phyloP scores from a whole-genome alignment of 1,140 invertebrate genomes.

The Meloidogyne hapla region DNA sequence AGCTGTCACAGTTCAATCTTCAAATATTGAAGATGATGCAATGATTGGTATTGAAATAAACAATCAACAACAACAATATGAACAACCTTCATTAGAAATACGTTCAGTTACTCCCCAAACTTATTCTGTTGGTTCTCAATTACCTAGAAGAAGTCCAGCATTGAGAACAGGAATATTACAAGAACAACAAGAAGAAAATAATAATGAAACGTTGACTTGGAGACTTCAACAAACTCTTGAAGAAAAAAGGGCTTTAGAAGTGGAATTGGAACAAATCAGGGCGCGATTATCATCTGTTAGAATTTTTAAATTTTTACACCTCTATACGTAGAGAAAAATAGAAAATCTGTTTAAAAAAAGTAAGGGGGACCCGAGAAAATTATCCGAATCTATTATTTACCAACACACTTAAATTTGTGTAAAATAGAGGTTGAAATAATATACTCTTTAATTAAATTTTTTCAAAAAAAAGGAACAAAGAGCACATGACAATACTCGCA shows the following conservation, averaged over 20 bases:
- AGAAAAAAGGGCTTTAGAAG: conserved; percentile 52
- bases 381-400: no score
- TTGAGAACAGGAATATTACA: neutral
- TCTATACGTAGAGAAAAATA: no score
- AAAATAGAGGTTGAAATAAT: conserved; percentile 12
- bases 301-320: neutral
- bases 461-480: conserved; percentile 48
- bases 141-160: neutral
- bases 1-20: neutral
- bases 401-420: no score
- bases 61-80: neutral
- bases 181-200: conserved; percentile 1
- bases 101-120: neutral
- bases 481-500: conserved; percentile 51
- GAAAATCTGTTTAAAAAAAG: no score
- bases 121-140: neutral
- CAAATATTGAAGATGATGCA: neutral
- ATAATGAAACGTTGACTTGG: conserved; percentile 40
- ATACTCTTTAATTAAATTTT: conserved; percentile 2
- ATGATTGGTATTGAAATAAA: neutral
- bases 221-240: conserved; percentile 44
- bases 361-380: no score
- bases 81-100: neutral
- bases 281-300: conserved; percentile 48
- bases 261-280: conserved; percentile 37